Evolutionary conservation across 2,797 vertebrate species (phyloP), one percentile per base, ranked within the genome.

Genomic region (Labeo calbasu): DNA sequence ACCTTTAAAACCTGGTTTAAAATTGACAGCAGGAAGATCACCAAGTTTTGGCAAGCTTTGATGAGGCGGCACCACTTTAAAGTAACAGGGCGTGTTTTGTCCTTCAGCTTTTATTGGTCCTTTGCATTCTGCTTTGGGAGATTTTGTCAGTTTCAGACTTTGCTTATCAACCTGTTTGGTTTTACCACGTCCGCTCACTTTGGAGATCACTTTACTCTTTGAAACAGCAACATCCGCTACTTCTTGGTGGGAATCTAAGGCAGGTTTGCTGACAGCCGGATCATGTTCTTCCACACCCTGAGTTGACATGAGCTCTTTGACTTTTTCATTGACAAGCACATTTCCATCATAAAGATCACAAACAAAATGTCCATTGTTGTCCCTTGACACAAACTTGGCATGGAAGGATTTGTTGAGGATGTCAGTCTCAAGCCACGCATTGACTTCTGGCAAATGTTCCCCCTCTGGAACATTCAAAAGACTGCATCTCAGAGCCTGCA

Each of bases 401-500:
- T 89, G 95, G 75, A 98, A 77, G 23, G 85, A 73, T 87, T 94
- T 97, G 87, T 96, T 94, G 81, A 96, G 88, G 78, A 95, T 89
- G 2, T 91, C 85, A 0, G 90, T 86, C 85, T 94, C 88, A 61
- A 99, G 96, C 96, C 96, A 99, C 0, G 82, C 89, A 86, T 91
- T 95, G 83, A 95, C 92, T 77, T 94, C 92, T 69, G 89, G 71
- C 83, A 95, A 92, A 87, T 93, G 85, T 79, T 94, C 87, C 43
- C 83, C 50, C 66, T 92, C 92, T 53, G 89, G 88, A 89, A 97
- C 90, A 84, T 90, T 92, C 32, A 90, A 91, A 13, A 99, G 94
- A 84, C 85, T 93, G 86, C 94, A 98, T 76, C 91, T 94, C 88
- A 98, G 36, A 75, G 97, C 97, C 92, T 98, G 97, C 96, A 99